phyloP scores from a whole-genome alignment of 2,888 invertebrate species.

The Chydorus sphaericus region DNA sequence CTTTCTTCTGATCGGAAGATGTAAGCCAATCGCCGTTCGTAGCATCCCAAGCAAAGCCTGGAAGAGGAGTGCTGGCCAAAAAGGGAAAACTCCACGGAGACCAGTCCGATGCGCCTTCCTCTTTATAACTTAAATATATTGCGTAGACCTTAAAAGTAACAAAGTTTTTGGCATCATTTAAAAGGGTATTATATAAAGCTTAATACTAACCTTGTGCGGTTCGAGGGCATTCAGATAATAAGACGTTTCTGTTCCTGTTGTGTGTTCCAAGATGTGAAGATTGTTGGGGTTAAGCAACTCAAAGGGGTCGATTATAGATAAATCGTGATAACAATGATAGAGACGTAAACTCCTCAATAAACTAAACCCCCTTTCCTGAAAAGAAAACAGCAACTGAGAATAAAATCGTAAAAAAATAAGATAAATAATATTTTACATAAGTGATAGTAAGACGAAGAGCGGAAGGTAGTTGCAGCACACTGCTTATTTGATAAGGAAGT shows the following conservation, averaged over 20 bases:
- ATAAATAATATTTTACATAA: neutral
- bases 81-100: slow-evolving; percentile 4
- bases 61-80: slow-evolving; percentile 3
- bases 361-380: neutral
- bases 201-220: neutral
- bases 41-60: neutral
- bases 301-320: neutral
- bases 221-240: neutral
- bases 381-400: neutral
- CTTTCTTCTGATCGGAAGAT: neutral
- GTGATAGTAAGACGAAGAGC: neutral
- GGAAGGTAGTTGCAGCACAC: neutral
- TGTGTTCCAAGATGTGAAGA: neutral
- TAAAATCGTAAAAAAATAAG: neutral
- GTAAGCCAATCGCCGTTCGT: neutral
- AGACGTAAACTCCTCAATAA: neutral
- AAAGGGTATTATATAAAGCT: neutral
- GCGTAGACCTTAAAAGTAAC: neutral
- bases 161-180: neutral
- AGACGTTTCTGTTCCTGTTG: neutral
- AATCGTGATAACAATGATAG: neutral
- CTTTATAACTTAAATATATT: slow-evolving; percentile 4
- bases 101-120: slow-evolving; percentile 1
- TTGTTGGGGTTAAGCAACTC: neutral
- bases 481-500: neutral